These are phyloP conservation scores for Oceanodroma leucorhoa DNA, from an alignment of 2,797 vertebrate species.

Conservation along the genomic window DNA sequence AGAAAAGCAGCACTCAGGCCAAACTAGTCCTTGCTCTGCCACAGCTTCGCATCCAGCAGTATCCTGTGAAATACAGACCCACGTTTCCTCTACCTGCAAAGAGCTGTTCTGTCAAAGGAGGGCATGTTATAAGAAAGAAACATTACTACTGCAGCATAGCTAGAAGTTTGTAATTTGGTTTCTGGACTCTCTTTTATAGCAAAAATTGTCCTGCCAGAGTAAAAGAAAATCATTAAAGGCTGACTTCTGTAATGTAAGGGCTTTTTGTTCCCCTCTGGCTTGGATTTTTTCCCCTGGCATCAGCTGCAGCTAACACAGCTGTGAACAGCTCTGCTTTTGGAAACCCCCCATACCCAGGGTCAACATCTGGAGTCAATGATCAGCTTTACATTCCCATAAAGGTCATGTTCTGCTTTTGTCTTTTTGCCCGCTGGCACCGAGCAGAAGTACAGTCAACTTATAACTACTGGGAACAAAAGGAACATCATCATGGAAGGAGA, in stretches of 20 bases:
- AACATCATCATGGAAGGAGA: fast-evolving
- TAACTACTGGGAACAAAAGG: fast-evolving
- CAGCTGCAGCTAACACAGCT: background rate
- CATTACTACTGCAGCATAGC: background rate
- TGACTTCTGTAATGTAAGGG: background rate
- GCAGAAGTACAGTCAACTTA: background rate
- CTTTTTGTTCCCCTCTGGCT: background rate
- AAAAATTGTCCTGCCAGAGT: background rate
- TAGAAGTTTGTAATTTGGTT: background rate
- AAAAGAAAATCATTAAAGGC: background rate
- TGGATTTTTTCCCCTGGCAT: background rate
- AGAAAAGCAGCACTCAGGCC: background rate
- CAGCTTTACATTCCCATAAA: background rate
- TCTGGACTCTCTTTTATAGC: background rate
- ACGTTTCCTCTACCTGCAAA: background rate
- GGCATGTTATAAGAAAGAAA: fast-evolving
- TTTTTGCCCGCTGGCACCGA: background rate
- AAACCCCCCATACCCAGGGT: background rate
- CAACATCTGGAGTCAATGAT: background rate
- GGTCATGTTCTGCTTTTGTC: background rate
- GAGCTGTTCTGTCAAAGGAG: background rate
- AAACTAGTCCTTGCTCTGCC: background rate
- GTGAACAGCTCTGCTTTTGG: background rate
- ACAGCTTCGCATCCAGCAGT: background rate
- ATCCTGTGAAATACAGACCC: background rate